A percentile compares a stretch with the other conserved stretches of the same genome.
phyloP scores from a whole-genome alignment of 2,113 vertebrate species.

The Xenopus borealis region DNA sequence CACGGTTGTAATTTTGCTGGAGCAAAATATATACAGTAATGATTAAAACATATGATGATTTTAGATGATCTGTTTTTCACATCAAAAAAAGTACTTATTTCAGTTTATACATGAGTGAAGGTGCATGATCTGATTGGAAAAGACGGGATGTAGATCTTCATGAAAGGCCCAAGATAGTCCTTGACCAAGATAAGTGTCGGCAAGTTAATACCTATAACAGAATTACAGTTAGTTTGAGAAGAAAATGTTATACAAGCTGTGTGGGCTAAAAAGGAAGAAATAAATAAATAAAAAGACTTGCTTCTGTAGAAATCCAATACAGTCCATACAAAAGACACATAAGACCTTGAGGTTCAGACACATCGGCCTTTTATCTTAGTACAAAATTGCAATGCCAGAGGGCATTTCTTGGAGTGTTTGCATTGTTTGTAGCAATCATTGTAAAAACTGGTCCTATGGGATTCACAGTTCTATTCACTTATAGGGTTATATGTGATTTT shows the following conservation, averaged over 20 bases:
- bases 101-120: too few species aligned
- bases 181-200: slow-evolving; percentile 14
- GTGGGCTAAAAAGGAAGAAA: slow-evolving; percentile 47
- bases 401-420: neutral
- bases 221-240: slow-evolving; percentile 31
- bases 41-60: too few species aligned
- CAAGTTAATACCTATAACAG: slow-evolving; percentile 46
- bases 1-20: too few species aligned
- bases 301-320: slow-evolving; percentile 52
- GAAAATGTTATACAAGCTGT: slow-evolving; percentile 39
- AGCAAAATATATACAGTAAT: too few species aligned
- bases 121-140: too few species aligned
- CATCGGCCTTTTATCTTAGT: neutral
- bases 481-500: neutral
- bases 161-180: too few species aligned
- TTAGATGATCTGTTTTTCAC: too few species aligned
- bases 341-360: slow-evolving; percentile 40
- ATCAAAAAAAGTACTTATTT: too few species aligned
- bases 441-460: neutral
- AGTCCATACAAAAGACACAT: slow-evolving; percentile 24
- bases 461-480: neutral
- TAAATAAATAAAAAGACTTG: slow-evolving; percentile 7
- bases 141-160: too few species aligned
- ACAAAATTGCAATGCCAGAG: neutral
- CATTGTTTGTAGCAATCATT: slow-evolving; percentile 16